Conservation (phyloP, 2,888 invertebrate genomes). For the Bugulina stolonifera region DNA sequence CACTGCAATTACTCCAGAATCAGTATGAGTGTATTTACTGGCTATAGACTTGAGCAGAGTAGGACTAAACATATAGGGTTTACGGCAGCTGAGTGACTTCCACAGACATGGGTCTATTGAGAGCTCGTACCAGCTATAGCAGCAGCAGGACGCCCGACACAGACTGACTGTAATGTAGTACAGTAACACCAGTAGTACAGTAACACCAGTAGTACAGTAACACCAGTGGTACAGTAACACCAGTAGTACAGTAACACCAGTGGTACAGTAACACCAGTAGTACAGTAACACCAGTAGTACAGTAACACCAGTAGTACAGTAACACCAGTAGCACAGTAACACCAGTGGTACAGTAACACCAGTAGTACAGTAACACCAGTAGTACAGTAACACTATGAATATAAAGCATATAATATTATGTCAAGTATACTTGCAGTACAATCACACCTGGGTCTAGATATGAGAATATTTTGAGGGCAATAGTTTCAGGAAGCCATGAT, state of each 20-base stretch:
- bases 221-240: no score
- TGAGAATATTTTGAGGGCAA: conserved; percentile 52
- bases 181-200: neutral
- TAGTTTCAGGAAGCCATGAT: conserved; percentile 51
- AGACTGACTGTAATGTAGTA: conserved; percentile 47
- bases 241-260: no score
- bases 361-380: no score
- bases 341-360: no score
- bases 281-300: no score
- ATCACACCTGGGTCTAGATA: conserved; percentile 56
- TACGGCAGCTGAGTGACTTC: conserved; percentile 51
- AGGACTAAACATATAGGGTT: conserved; percentile 28
- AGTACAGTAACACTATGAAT: no score
- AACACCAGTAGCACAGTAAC: no score
- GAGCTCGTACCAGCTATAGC: conserved; percentile 50
- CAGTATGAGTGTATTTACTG: neutral
- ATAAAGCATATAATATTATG: no score
- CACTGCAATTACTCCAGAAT: neutral
- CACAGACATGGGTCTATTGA: conserved; percentile 51
- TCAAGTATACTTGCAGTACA: no score
- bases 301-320: no score
- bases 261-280: no score
- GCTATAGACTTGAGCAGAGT: neutral
- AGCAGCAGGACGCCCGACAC: conserved; percentile 47
- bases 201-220: neutral